Conservation (phyloP, 2,888 invertebrate species). For the Tinea pellionella region DNA sequence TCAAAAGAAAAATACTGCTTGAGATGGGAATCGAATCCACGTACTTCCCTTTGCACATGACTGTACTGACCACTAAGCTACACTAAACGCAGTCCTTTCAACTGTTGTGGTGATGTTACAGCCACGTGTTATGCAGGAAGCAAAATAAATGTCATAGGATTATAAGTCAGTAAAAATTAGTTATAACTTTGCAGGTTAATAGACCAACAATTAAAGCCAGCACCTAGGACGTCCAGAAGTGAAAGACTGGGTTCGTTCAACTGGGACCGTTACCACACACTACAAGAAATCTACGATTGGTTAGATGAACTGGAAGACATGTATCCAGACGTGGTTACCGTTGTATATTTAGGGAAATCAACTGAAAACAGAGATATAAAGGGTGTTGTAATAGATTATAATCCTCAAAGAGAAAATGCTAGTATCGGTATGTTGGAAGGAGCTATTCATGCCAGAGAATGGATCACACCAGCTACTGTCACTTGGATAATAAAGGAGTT, state of each 20-base stretch:
- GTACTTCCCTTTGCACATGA: too few species aligned
- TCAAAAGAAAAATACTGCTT: too few species aligned
- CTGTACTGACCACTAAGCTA: too few species aligned
- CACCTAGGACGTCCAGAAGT: conserved; percentile 21
- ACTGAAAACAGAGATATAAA: conserved; percentile 72
- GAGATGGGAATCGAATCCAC: too few species aligned
- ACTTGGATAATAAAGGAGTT: conserved; percentile 77
- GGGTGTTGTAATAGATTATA: conserved; percentile 59
- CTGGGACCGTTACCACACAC: conserved; percentile 72
- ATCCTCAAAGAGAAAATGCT: conserved; percentile 43
- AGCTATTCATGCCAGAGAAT: conserved; percentile 80
- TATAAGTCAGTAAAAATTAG: too few species aligned
- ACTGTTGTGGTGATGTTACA: too few species aligned
- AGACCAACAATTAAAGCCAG: conserved; percentile 48
- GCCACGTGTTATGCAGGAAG: too few species aligned
- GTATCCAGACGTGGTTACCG: conserved; percentile 59
- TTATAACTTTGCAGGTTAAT: conserved; percentile 60
- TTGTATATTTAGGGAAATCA: conserved; percentile 67
- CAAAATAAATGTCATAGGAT: too few species aligned
- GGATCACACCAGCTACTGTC: conserved; percentile 73
- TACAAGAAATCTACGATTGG: conserved; percentile 72
- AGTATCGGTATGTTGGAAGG: conserved; percentile 69
- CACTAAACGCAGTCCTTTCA: too few species aligned
- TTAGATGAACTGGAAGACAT: conserved; percentile 55
- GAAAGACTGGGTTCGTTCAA: conserved; percentile 39